phyloP scores from a whole-genome alignment of 2,797 vertebrate species.

The Tolypeutes matacus region DNA sequence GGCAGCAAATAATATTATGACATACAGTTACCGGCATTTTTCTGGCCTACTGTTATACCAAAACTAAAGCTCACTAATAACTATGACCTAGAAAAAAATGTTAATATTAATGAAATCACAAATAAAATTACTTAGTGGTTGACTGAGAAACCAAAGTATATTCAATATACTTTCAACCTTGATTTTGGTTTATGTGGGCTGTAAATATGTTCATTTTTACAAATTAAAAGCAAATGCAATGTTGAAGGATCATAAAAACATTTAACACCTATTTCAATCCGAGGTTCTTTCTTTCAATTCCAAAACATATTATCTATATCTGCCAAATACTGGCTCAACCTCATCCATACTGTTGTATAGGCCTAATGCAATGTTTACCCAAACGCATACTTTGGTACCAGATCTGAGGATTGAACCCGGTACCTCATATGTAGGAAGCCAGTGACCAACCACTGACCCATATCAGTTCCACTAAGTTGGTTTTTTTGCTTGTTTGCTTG shows the following conservation, averaged over 20 bases:
- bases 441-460: too few species aligned
- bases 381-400: neutral
- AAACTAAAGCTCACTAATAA: conserved; percentile 35
- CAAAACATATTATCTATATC: conserved; percentile 46
- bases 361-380: conserved; percentile 3
- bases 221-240: conserved; percentile 42
- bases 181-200: conserved; percentile 43
- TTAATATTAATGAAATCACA: conserved; percentile 45
- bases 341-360: conserved; percentile 19
- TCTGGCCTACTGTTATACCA: neutral
- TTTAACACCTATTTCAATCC: conserved; percentile 6
- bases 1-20: neutral
- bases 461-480: too few species aligned
- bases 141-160: neutral
- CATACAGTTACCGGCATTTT: neutral
- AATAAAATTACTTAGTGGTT: neutral
- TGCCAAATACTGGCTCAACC: conserved; percentile 43
- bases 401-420: too few species aligned
- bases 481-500: too few species aligned
- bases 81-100: neutral
- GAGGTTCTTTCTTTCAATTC: neutral
- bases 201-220: conserved; percentile 54
- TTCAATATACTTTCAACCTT: conserved; percentile 36
- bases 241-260: conserved; percentile 56
- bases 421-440: too few species aligned